phyloP scores from a whole-genome alignment of 2,113 vertebrate genomes.

The Hippocampus comes region DNA sequence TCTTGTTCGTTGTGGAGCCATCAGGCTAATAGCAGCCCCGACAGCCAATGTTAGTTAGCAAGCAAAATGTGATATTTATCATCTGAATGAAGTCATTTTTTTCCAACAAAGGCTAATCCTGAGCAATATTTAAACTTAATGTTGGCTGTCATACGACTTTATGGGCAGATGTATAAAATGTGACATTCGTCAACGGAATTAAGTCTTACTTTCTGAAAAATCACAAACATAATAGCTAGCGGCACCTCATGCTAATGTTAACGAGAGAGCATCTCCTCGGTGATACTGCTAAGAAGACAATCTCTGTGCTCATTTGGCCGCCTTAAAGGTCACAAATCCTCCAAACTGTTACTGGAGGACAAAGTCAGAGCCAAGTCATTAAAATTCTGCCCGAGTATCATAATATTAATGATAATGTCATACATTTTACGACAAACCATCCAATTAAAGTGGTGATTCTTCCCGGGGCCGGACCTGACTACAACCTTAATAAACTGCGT shows the following conservation, averaged over 20 bases:
- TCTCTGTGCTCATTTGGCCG: not conserved
- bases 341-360: not conserved
- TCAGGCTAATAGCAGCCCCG: no score
- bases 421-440: constrained; percentile 7
- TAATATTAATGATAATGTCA: not conserved
- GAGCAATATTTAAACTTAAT: not conserved
- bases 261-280: not conserved
- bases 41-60: no score
- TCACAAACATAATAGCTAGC: not conserved
- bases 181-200: not conserved
- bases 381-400: not conserved
- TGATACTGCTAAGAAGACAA: not conserved
- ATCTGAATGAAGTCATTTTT: not conserved
- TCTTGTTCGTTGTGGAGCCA: no score
- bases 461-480: no score
- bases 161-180: not conserved
- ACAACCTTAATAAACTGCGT: not conserved
- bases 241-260: not conserved
- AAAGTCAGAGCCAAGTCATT: not conserved
- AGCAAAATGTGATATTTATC: no score
- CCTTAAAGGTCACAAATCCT: not conserved
- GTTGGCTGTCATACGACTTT: not conserved
- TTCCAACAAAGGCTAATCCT: not conserved
- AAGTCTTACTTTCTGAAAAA: not conserved
- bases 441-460: not conserved